A percentile compares a stretch with the other conserved stretches of the same genome.
These are phyloP conservation scores for Basileuterus tristriatus DNA, from an alignment of 2,797 vertebrate genomes.

Conservation along the genomic window DNA sequence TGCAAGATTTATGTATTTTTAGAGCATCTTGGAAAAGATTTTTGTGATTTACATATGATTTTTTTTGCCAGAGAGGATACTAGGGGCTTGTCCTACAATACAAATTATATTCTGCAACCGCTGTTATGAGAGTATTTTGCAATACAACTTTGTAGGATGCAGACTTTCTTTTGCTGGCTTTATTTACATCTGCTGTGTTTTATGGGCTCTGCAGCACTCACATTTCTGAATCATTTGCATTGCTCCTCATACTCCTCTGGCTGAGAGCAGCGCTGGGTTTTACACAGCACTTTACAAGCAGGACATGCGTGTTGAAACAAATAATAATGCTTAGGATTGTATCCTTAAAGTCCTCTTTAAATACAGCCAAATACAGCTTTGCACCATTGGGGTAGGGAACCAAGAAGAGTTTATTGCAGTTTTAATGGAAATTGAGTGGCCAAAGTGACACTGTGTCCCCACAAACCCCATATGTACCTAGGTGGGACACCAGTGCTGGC, in stretches of 20 bases:
- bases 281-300: not conserved
- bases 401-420: not conserved
- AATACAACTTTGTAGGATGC: not conserved
- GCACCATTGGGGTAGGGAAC: not conserved
- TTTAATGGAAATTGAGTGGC: not conserved
- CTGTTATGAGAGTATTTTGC: not conserved
- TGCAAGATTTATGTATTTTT: not conserved
- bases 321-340: not conserved
- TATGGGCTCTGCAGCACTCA: not conserved
- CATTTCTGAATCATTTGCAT: not conserved
- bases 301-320: slow-evolving; percentile 5
- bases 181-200: not conserved
- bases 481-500: not conserved
- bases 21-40: not conserved
- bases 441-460: rapidly evolving
- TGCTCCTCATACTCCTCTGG: not conserved
- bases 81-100: not conserved
- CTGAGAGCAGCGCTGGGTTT: not conserved
- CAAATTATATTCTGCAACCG: not conserved
- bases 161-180: not conserved
- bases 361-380: not conserved
- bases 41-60: not conserved
- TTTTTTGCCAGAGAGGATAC: not conserved
- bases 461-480: not conserved
- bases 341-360: not conserved